Evolutionary conservation across 2,888 invertebrate species (phyloP).

Genomic region (Lasioglossum leucozonium): DNA sequence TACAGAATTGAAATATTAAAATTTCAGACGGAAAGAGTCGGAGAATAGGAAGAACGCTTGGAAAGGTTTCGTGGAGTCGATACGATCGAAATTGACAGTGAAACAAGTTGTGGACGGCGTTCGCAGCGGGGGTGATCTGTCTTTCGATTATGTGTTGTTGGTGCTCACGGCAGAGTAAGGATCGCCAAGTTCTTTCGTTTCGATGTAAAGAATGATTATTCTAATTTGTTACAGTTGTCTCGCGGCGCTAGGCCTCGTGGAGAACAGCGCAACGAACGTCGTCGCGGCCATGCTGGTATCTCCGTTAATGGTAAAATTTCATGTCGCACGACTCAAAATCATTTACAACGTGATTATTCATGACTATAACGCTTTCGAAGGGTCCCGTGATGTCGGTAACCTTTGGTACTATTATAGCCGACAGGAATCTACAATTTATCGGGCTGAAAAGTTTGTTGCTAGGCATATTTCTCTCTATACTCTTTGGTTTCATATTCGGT

Average conservation of each 20-base stretch:
- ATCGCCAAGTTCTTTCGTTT: background rate
- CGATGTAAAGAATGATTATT: background rate
- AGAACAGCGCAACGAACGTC: constrained; percentile 93
- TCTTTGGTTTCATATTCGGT: constrained; percentile 93
- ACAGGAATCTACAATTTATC: constrained; percentile 88
- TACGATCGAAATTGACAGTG: constrained; percentile 92
- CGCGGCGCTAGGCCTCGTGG: constrained; percentile 93
- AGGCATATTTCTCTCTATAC: constrained; percentile 90
- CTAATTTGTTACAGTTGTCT: constrained; percentile 87
- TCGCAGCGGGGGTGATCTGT: constrained; percentile 90
- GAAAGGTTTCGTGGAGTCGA: constrained; percentile 90
- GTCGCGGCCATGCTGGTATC: constrained; percentile 92
- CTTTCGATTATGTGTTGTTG: constrained; percentile 92
- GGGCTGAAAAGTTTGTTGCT: constrained; percentile 89
- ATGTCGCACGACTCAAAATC: background rate
- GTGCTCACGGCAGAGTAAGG: constrained; percentile 93
- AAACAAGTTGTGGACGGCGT: constrained; percentile 94
- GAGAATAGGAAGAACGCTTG: constrained; percentile 86
- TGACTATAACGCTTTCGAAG: constrained; percentile 67
- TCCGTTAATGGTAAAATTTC: constrained; percentile 87
- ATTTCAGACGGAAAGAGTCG: constrained; percentile 72
- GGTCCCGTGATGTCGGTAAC: constrained; percentile 95
- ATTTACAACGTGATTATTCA: background rate
- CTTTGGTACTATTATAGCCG: constrained; percentile 92
- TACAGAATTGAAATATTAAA: background rate